Evolutionary conservation across 2,113 vertebrate genomes (phyloP).

Genomic region (Neogale vison): DNA sequence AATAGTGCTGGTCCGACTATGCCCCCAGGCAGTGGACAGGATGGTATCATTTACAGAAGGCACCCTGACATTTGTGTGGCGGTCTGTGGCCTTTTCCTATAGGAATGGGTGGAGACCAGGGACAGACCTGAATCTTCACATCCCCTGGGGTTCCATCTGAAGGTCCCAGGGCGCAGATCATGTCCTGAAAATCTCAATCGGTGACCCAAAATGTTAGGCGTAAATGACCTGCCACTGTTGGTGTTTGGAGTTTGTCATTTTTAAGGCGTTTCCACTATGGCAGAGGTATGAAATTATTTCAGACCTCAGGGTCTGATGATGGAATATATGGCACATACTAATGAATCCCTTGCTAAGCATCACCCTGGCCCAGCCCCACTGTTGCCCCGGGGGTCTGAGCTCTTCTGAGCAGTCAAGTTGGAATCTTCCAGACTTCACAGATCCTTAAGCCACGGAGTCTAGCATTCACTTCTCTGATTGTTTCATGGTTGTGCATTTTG

Average conservation of each 20-base stretch:
- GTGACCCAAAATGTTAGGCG: not conserved
- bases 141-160: not conserved
- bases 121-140: not conserved
- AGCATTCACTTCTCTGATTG: not conserved
- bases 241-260: not conserved
- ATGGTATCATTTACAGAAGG: not conserved
- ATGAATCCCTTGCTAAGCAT: accelerated
- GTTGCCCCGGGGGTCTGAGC: accelerated
- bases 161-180: not conserved
- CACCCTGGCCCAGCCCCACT: not conserved
- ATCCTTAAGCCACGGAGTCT: not conserved
- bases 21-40: not conserved
- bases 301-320: not conserved
- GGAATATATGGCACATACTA: not conserved
- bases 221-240: not conserved
- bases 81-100: not conserved
- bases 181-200: not conserved
- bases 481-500: not conserved
- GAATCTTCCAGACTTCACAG: not conserved
- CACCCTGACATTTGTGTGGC: not conserved
- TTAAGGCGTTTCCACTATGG: not conserved
- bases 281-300: not conserved
- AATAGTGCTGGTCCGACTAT: not conserved
- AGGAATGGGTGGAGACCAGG: not conserved
- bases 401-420: not conserved